A percentile compares a stretch with the other conserved stretches of the same genome.
Conservation (phyloP, 2,113 vertebrate genomes). For the Entosphenus tridentatus region DNA sequence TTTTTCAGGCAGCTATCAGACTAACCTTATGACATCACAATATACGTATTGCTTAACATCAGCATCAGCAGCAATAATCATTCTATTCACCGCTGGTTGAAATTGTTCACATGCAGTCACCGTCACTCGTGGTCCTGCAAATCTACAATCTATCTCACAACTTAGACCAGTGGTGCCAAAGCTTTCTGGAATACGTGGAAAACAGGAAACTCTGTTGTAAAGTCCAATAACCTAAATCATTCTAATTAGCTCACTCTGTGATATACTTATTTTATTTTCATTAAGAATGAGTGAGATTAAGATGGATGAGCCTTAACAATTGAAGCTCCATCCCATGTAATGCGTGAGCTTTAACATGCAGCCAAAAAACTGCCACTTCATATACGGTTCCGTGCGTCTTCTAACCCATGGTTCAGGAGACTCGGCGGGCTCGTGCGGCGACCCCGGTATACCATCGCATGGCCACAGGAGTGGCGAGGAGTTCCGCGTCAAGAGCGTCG, state of each 20-base stretch:
- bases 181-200: no score
- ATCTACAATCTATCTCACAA: background rate
- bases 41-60: background rate
- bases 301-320: no score
- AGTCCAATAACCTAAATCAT: no score
- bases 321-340: no score
- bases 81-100: background rate
- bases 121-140: background rate
- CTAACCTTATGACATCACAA: background rate
- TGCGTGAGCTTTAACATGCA: no score
- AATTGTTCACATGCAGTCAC: background rate
- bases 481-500: constrained; percentile 33
- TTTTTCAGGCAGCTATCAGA: background rate
- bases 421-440: constrained; percentile 44
- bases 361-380: no score
- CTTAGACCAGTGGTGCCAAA: no score
- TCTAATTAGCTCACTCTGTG: no score
- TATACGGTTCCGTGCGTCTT: no score
- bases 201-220: no score
- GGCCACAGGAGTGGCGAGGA: constrained; percentile 68
- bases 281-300: no score
- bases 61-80: background rate
- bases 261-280: no score
- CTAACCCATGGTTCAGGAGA: constrained; percentile 26
- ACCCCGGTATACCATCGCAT: constrained; percentile 59